A percentile compares a stretch with the other conserved stretches of the same genome.
Evolutionary conservation across 2,113 vertebrate species (phyloP).

Genomic region (Tychaedon coryphoeus): DNA sequence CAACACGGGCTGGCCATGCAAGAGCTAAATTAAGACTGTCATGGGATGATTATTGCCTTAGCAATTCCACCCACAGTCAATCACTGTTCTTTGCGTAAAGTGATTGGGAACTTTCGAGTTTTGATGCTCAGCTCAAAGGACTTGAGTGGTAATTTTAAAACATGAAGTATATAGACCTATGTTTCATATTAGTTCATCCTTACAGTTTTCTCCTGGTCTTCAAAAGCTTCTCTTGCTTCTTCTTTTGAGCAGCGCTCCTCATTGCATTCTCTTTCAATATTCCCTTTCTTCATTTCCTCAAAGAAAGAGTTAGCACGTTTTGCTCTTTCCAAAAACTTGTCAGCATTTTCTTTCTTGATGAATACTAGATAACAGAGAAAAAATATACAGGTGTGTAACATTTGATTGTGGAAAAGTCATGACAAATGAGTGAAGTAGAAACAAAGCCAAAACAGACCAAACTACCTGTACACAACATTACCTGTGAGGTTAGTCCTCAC

Average conservation of each 20-base stretch:
- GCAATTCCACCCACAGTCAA: background rate
- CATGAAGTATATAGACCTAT: background rate
- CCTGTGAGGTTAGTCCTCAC: background rate
- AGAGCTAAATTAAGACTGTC: background rate
- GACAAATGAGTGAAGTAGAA: background rate
- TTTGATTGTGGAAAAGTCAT: background rate
- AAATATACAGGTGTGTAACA: background rate
- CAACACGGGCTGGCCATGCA: background rate
- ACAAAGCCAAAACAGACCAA: background rate
- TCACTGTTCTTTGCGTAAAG: background rate
- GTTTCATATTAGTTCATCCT: background rate
- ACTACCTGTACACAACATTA: background rate
- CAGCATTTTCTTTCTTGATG: slow-evolving; percentile 72
- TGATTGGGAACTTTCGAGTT: background rate
- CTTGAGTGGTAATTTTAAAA: background rate
- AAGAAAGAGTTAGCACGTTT: slow-evolving; percentile 81
- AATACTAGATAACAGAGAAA: slow-evolving; percentile 77
- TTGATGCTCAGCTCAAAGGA: background rate
- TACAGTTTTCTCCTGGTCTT: slow-evolving; percentile 80
- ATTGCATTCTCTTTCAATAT: slow-evolving; percentile 87
- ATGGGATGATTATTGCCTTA: background rate
- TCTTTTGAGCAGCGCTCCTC: slow-evolving; percentile 87
- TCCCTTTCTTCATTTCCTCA: slow-evolving; percentile 82
- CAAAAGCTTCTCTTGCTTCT: slow-evolving; percentile 88
- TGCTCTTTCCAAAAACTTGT: slow-evolving; percentile 72